These are phyloP conservation scores for Myotis daubentonii DNA, from an alignment of 2,797 vertebrate genomes.

Conservation along the genomic window DNA sequence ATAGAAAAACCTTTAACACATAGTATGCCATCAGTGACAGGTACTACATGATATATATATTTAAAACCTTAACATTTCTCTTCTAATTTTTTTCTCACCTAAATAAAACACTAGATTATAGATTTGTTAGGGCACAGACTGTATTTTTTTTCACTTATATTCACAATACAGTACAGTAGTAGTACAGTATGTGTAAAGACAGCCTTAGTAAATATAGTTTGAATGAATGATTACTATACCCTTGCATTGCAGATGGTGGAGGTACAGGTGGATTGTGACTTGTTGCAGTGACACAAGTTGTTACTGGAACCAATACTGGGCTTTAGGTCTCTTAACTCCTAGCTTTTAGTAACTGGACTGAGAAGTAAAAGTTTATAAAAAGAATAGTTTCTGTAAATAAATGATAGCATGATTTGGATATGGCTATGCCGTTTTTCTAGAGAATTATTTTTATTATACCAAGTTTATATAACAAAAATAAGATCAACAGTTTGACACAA, in stretches of 20 bases:
- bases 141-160: conserved; percentile 6
- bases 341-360: conserved; percentile 6
- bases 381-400: conserved; percentile 41
- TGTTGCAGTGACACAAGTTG: background rate
- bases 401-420: conserved; percentile 6
- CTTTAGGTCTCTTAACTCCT: background rate
- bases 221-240: background rate
- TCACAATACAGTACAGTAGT: background rate
- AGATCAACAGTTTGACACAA: background rate
- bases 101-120: background rate
- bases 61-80: conserved; percentile 7
- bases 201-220: background rate
- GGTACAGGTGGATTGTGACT: background rate
- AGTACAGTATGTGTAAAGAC: background rate
- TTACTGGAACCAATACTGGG: background rate
- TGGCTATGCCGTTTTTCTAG: conserved; percentile 40
- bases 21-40: background rate
- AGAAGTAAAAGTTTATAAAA: conserved; percentile 3
- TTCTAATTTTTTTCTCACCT: conserved; percentile 41
- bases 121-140: background rate
- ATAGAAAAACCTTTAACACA: background rate
- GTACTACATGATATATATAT: background rate
- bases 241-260: background rate
- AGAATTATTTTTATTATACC: conserved; percentile 22
- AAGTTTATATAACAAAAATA: conserved; percentile 39